Evolutionary conservation across 1,140 invertebrate genomes (phyloP), one percentile per base, ranked within the genome.

Genomic region (Drosophila sp.): DNA sequence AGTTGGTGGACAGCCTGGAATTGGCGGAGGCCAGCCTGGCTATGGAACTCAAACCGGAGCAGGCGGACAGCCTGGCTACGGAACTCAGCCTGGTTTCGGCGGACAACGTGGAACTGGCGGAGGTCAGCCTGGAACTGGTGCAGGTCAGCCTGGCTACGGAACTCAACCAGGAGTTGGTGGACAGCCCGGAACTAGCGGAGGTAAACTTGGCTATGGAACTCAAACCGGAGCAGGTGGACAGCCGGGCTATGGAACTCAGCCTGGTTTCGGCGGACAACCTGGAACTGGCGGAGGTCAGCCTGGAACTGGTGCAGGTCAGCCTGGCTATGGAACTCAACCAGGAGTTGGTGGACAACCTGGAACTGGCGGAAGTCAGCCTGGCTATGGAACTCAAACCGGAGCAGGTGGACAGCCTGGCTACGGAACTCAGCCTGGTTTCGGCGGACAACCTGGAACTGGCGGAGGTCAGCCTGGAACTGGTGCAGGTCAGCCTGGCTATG

Each of bases 131-230:
- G 59, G 59, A 8, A 36, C 43, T 18, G 36, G 62, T 13, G 75
- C 5, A n/a, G 18, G 61, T 27, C 70, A 58, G 29, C 63, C 66
- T 4, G 65, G 66, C 4, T 62, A 70, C 16, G 70, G 67, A 59
- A n/a, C 34, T 0, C 62, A 54, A 7, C 50, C 64, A 2, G 74
- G 74, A 11, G 34, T 21, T 25, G 56, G 40, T 1, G 63, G 27
- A 8, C 50, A 61, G 38, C 38, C 54, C 1, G 64, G 67, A 29
- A 2, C 34, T 21, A 64, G 63, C 6, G 50, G 14, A 9, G 29
- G 4, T 7, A 50, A 74, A 6, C 27, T 54, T 0, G 75, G 78
- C 14, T 41, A 8, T 25, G 74, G 63, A 7, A 29, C 40, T 1
- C 70, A 25, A 4, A 1, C 36, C 2, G 36, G 36, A 13, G 9